A percentile compares a stretch with the other conserved stretches of the same genome.
phyloP scores from a whole-genome alignment of 2,797 vertebrate species.

The Streptopelia turtur region DNA sequence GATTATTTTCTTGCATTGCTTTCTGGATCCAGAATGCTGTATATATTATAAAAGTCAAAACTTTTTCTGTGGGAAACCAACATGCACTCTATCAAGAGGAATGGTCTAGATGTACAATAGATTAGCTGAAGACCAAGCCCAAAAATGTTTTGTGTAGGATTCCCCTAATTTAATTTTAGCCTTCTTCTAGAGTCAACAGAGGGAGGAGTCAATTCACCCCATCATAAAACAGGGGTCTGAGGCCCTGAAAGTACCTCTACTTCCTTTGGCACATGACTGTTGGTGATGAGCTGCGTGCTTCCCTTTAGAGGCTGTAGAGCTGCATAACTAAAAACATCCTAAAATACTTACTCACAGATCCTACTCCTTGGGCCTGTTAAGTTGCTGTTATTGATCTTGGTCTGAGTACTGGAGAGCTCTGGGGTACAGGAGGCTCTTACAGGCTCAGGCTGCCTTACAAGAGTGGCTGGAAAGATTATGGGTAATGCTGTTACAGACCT shows the following conservation, averaged over 20 bases:
- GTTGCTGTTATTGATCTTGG: neutral
- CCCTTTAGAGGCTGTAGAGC: neutral
- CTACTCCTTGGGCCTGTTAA: neutral
- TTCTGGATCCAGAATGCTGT: neutral
- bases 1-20: neutral
- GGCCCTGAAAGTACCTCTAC: neutral
- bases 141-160: neutral
- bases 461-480: neutral
- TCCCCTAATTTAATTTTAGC: neutral
- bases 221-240: neutral
- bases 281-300: neutral
- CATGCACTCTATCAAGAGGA: rapidly evolving
- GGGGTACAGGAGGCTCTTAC: neutral
- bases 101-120: rapidly evolving
- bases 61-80: neutral
- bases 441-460: neutral
- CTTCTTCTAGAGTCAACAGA: neutral
- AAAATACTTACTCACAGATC: neutral
- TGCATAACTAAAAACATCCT: neutral
- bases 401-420: neutral
- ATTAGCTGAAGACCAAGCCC: neutral
- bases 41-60: neutral
- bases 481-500: neutral
- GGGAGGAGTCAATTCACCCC: neutral
- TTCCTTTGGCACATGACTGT: neutral